Evolutionary conservation across 2,113 vertebrate species (phyloP).

Genomic region (Mohoua ochrocephala): DNA sequence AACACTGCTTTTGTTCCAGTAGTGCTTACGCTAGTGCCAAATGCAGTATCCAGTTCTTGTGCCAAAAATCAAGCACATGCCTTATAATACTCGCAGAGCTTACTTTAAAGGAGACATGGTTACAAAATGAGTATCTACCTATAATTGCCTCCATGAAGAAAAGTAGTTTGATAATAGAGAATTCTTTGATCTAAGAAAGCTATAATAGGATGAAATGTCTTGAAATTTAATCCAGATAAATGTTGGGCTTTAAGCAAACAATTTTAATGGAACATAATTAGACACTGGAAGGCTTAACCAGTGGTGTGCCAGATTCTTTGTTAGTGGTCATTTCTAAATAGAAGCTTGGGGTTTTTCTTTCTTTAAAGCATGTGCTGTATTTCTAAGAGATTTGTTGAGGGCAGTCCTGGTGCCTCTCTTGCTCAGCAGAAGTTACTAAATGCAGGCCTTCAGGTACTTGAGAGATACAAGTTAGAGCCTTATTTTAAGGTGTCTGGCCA

Average conservation of each 20-base stretch:
- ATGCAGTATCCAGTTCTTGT: background rate
- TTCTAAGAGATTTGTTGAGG: background rate
- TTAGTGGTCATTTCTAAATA: background rate
- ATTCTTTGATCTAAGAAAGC: slow-evolving; percentile 24
- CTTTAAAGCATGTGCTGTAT: background rate
- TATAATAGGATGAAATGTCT: background rate
- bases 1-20: slow-evolving; percentile 41
- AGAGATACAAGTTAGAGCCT: background rate
- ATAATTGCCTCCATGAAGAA: slow-evolving; percentile 3
- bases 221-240: slow-evolving; percentile 7
- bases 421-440: background rate
- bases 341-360: background rate
- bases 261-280: slow-evolving; percentile 20
- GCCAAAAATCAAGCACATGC: slow-evolving; percentile 23
- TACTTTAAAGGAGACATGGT: background rate
- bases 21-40: slow-evolving; percentile 33
- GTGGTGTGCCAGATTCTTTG: background rate
- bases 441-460: background rate
- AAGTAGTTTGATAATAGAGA: slow-evolving; percentile 17
- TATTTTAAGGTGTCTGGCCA: background rate
- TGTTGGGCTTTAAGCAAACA: background rate
- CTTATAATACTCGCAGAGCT: background rate
- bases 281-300: background rate
- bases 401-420: background rate
- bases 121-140: background rate